These are phyloP conservation scores for Bombus polaris DNA, from an alignment of 1,140 invertebrate genomes.

Conservation along the genomic window DNA sequence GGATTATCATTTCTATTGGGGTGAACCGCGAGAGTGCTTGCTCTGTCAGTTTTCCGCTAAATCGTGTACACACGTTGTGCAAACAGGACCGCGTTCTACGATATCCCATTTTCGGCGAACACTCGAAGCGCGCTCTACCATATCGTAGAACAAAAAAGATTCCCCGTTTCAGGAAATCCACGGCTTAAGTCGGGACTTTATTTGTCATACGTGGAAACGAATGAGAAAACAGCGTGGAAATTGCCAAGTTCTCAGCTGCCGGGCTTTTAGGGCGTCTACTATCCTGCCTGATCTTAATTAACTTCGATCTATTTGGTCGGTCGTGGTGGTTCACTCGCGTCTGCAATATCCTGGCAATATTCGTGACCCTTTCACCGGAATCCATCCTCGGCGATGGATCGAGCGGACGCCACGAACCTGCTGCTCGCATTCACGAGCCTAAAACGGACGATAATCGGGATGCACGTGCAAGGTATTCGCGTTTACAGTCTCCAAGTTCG, in stretches of 20 bases:
- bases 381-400: neutral
- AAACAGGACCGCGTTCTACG: neutral
- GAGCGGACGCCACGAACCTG: neutral
- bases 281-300: neutral
- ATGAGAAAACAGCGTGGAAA: neutral
- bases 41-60: neutral
- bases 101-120: neutral
- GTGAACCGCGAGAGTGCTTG: slow-evolving; percentile 7
- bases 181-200: too few relatives aligned
- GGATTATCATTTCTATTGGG: slow-evolving; percentile 30
- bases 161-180: too few relatives aligned
- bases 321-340: neutral
- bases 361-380: slow-evolving; percentile 4
- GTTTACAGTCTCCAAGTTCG: neutral
- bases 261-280: neutral
- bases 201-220: neutral
- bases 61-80: slow-evolving; percentile 2
- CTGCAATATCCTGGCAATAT: neutral
- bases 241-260: neutral
- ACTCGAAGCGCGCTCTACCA: neutral
- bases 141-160: too few relatives aligned
- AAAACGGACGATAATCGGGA: neutral
- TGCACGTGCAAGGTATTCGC: neutral
- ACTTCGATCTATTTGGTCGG: slow-evolving; percentile 1
- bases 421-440: neutral